Conservation (phyloP, 2,797 vertebrate genomes). For the Pipistrellus kuhlii region DNA sequence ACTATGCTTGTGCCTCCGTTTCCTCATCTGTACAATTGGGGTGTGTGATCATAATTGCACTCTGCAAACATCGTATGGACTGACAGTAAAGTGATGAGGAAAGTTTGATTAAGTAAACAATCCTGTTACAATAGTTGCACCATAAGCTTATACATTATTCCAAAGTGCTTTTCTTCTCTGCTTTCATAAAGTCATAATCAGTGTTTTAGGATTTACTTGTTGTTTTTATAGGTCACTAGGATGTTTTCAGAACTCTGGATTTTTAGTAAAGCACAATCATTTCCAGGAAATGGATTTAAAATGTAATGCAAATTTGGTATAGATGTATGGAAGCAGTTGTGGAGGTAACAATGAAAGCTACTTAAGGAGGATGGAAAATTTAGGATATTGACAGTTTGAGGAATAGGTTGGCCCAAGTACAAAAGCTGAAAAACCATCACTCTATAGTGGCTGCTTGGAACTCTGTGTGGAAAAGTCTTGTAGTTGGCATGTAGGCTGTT, state of each 20-base stretch:
- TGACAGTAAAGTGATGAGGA: not conserved
- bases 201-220: constrained; percentile 59
- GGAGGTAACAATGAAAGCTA: not conserved
- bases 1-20: not conserved
- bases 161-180: constrained; percentile 19
- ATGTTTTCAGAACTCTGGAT: constrained; percentile 49
- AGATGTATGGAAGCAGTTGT: constrained; percentile 6
- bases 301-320: constrained; percentile 60
- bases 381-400: constrained; percentile 10
- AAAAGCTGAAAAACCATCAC: not conserved
- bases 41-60: not conserved
- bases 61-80: not conserved
- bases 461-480: not conserved
- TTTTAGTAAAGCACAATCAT: constrained; percentile 51
- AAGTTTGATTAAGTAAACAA: not conserved
- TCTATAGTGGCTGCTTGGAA: not conserved
- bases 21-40: not conserved
- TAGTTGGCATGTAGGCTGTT: not conserved
- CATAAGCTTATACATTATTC: constrained; percentile 52
- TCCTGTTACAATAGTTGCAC: not conserved
- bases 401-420: constrained; percentile 14
- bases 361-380: not conserved
- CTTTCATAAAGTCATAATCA: constrained; percentile 43
- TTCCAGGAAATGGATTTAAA: constrained; percentile 75
- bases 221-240: constrained; percentile 36